Conservation (phyloP, 2,888 invertebrate species). For the Drosophila gaucha region DNA sequence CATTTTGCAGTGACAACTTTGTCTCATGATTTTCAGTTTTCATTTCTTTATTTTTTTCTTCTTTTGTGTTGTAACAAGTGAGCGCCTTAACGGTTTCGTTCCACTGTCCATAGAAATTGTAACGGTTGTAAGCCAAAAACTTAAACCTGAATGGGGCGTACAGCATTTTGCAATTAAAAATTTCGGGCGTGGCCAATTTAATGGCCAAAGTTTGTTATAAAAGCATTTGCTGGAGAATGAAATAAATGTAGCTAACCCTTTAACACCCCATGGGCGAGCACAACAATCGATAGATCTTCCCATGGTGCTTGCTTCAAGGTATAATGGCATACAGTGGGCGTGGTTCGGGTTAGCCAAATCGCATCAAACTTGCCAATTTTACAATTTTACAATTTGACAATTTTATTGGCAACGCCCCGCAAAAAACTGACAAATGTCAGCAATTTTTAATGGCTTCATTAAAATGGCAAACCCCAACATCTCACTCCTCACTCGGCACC, state of each 20-base stretch:
- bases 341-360: slow-evolving; percentile 29
- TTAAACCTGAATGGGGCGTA: slow-evolving; percentile 31
- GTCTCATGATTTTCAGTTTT: slow-evolving; percentile 35
- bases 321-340: slow-evolving; percentile 45
- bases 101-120: slow-evolving; percentile 41
- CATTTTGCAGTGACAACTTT: slow-evolving; percentile 62
- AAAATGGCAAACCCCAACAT: slow-evolving; percentile 48
- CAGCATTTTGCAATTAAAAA: slow-evolving; percentile 72
- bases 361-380: slow-evolving; percentile 66
- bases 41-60: slow-evolving; percentile 8
- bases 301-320: slow-evolving; percentile 10
- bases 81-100: slow-evolving; percentile 61
- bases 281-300: slow-evolving; percentile 39
- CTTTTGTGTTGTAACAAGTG: slow-evolving; percentile 64
- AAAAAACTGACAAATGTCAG: slow-evolving; percentile 72
- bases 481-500: not conserved
- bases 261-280: slow-evolving; percentile 34
- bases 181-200: slow-evolving; percentile 66
- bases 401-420: slow-evolving; percentile 71
- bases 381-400: slow-evolving; percentile 57
- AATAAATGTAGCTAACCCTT: slow-evolving; percentile 55
- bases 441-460: slow-evolving; percentile 78
- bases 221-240: not conserved
- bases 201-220: slow-evolving; percentile 68
- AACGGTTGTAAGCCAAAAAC: slow-evolving; percentile 45